Percentiles rank a stretch among this genome's conserved stretches.
phyloP scores from a whole-genome alignment of 2,797 vertebrate species.

The Neosalanx taihuensis region DNA sequence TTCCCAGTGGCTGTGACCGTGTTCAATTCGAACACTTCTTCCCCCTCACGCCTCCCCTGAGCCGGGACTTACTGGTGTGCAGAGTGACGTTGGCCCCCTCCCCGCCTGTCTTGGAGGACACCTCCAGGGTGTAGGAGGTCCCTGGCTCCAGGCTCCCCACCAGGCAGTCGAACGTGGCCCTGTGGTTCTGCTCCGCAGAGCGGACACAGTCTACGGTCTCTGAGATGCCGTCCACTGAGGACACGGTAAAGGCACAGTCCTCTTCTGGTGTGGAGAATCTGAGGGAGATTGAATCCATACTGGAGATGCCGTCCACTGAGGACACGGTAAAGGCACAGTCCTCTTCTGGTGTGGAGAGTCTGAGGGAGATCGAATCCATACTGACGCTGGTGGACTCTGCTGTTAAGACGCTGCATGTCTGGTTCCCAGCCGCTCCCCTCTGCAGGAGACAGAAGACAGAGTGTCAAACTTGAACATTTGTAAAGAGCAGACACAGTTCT shows the following conservation, averaged over 20 bases:
- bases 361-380: constrained; percentile 50
- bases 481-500: neutral
- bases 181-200: neutral
- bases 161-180: constrained; percentile 43
- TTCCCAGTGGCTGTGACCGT: too few species aligned
- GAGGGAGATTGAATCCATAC: constrained; percentile 47
- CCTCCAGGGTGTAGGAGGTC: constrained; percentile 56
- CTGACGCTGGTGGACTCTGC: constrained; percentile 12
- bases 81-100: constrained; percentile 49
- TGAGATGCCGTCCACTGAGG: constrained; percentile 22
- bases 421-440: constrained; percentile 37
- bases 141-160: constrained; percentile 64
- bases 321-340: constrained; percentile 57
- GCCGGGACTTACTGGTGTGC: constrained; percentile 64
- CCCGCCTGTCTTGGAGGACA: constrained; percentile 43
- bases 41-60: neutral
- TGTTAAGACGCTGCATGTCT: constrained; percentile 52
- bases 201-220: constrained; percentile 20
- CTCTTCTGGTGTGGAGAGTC: constrained; percentile 36
- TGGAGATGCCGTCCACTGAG: constrained; percentile 23
- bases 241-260: constrained; percentile 57
- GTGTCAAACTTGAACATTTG: neutral
- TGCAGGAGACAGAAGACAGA: constrained; percentile 27
- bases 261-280: constrained; percentile 42
- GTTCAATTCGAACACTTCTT: neutral